These are phyloP conservation scores for Mizuhopecten yessoensis DNA, from an alignment of 1,140 invertebrate genomes.

Conservation along the genomic window DNA sequence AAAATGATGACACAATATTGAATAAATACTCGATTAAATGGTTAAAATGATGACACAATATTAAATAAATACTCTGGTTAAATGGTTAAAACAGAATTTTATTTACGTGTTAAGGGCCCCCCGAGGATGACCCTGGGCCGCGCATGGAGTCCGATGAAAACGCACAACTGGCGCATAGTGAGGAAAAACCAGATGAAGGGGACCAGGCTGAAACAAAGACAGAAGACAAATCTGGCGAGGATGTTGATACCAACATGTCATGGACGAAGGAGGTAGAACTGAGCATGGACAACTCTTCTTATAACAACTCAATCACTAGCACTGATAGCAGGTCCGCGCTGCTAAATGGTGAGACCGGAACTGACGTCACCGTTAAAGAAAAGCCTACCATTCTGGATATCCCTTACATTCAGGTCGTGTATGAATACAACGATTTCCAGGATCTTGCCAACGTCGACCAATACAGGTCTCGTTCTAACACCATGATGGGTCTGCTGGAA, in stretches of 20 bases:
- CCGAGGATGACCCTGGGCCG: constrained; percentile 19
- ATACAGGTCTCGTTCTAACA: not conserved
- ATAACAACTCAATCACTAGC: constrained; percentile 56
- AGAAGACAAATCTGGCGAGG: not conserved
- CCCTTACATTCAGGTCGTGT: not conserved
- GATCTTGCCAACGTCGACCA: not conserved
- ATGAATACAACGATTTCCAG: not conserved
- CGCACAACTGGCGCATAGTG: not conserved
- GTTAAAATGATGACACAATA: too few species aligned
- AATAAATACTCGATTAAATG: too few species aligned
- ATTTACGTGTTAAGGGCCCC: not conserved
- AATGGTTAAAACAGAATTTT: too few species aligned
- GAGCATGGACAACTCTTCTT: constrained; percentile 44
- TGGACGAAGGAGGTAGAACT: not conserved
- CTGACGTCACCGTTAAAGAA: not conserved
- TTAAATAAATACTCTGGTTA: too few species aligned
- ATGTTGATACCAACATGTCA: not conserved
- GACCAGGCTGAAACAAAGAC: not conserved
- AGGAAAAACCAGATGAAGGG: not conserved
- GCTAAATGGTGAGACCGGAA: constrained; percentile 43
- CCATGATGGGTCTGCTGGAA: not conserved
- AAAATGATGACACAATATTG: too few species aligned
- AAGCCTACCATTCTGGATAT: not conserved
- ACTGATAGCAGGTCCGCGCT: constrained; percentile 49
- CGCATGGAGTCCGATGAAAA: not conserved